Base-by-base conservation (phyloP, 37 sponge, comb jelly and placozoan species). In the Halisarca cf. caerulea region DNA sequence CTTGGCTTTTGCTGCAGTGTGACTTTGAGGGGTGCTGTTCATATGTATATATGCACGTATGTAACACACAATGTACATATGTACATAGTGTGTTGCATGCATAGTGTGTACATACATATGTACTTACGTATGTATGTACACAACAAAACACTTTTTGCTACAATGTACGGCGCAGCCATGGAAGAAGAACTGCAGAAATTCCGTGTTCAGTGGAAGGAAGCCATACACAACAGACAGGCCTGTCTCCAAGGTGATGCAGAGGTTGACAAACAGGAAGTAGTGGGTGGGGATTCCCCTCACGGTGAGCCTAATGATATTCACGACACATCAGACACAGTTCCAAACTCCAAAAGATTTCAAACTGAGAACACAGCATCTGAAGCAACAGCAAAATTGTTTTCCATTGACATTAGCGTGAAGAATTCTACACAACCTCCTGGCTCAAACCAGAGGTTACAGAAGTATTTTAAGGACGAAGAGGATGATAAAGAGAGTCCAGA, bases 191-290 rank as follows among this genome's bases (percentile, higher is more conserved):
- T 89, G 58, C 51, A 84, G 34, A 60, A 79, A 25, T 89, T 89
- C 39, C 80, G 79, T 30, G 41, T 27, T 42, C 64, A 83, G 40
- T 89, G 89, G 89, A 79, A 79, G 39, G 8, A 69, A 64, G 84
- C 78, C 38, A 45, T 89, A 41, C 45, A 40, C 1, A 17, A 38
- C 15, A 38, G 1, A 40, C 44, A 17, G 24, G 41, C n/a, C 15
- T 42, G 25, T 36, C 44, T 15, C 45, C 45, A 23, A 3, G 1
- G 24, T 25, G 7, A 40, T 5, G 43, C 2, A 17, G 25, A 38
- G 1, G 45, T 37, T 40, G 14, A 74, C 2, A n/a, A 37, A n/a
- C 45, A 37, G 24, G 24, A 74, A 14, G 77, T 37, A 41, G 42
- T 4, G 17, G 32, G 2, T 6, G 69, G 27, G 17, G 30, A 68